These are phyloP conservation scores for Patagioenas fasciata DNA, from an alignment of 2,113 vertebrate species.

Conservation along the genomic window DNA sequence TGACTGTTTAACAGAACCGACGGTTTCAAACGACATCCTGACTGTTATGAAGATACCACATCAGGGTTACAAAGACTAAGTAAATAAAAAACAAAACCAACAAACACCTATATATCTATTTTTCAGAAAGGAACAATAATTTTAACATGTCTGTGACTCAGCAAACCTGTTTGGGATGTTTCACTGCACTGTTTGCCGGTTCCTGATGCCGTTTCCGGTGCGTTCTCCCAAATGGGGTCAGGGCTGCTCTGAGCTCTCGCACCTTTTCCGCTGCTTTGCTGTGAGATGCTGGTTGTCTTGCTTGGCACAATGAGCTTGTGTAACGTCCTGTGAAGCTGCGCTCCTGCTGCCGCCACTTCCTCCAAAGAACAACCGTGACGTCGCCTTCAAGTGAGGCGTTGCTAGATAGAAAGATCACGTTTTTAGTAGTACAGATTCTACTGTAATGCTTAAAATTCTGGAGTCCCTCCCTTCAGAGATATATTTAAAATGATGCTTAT, in stretches of 20 bases:
- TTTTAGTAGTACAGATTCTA: neutral
- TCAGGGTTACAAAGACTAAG: slow-evolving; percentile 66
- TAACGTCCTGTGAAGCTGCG: neutral
- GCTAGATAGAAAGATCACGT: neutral
- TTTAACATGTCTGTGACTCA: neutral
- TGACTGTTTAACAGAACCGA: neutral
- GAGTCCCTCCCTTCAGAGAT: neutral
- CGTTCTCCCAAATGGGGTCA: neutral
- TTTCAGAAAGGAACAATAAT: slow-evolving; percentile 32
- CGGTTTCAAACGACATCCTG: slow-evolving; percentile 52
- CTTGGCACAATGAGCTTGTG: neutral
- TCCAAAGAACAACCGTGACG: neutral
- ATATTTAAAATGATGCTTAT: neutral
- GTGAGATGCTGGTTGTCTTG: neutral
- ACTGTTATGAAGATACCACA: slow-evolving; percentile 63
- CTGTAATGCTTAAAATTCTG: neutral
- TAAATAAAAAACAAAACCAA: neutral
- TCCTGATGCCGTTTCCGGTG: neutral
- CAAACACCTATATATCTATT: neutral
- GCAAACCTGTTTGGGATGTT: neutral
- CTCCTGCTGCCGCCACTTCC: neutral
- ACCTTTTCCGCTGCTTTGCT: neutral
- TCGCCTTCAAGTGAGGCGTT: neutral
- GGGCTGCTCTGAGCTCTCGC: neutral
- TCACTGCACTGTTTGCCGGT: neutral